Evolutionary conservation across 2,797 vertebrate genomes (phyloP), one percentile per base, ranked within the genome.

Genomic region (Tokudaia tokunoshimensis): DNA sequence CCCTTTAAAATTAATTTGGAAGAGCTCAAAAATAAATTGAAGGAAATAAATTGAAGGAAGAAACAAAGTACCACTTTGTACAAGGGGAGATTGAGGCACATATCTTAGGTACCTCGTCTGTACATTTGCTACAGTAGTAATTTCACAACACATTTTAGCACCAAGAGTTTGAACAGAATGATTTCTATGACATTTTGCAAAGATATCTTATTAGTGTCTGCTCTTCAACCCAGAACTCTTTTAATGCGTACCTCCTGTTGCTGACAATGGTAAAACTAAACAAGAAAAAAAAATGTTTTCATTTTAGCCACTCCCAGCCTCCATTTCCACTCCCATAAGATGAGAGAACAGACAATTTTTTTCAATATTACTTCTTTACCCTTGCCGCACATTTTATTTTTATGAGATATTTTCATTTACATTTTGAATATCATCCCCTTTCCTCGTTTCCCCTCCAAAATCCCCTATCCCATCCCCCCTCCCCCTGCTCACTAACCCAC

Each of bases 151-250:
- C 74, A 31, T 57, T 97, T 52, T 55, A 92, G 75, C 78, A 85
- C 81, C 9, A 6, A 10, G 44, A 75, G 47, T 85, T 79, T 96
- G 76, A 92, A 90, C 31, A 74, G 47, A 92, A 80, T 57, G 52
- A 92, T 1, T 76, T 63, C 31, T 63, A 57, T 85, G 50, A 47
- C 70, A 89, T 96, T 94, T 81, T 86, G 93, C 89, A 52, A 97
- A 89, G 31, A 88, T 67, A 76, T 97, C 84, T 87, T 91, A 70
- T 91, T 78, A 83, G 11, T 50, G 52, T 65, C 79, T 90, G 50
- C 37, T 89, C 57, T 92, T 90, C 63, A 75, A 9, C 44, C 12
- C 26, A 85, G 67, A 67, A 47, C 22, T 74, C 96, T 97, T 97
- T 44, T 76, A 97, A 93, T 22, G 44, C 50, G 37, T 0, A 79